A percentile compares a stretch with the other conserved stretches of the same genome.
Conservation (phyloP, 2,113 vertebrate species). For the Oostethus manadensis region DNA sequence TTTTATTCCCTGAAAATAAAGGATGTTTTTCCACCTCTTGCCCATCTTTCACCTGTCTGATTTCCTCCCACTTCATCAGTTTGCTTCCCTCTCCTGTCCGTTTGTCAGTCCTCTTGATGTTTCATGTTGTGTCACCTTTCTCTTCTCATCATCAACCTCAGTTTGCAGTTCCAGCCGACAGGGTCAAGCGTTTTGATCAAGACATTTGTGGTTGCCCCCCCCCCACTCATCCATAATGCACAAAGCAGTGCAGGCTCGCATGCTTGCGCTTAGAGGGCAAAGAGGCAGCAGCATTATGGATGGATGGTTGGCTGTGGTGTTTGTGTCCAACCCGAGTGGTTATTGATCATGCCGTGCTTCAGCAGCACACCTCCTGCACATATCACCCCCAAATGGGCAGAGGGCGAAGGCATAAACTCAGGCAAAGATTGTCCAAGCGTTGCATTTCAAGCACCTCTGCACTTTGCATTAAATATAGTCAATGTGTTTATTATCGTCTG, state of each 20-base stretch:
- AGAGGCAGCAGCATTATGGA: slow-evolving; percentile 47
- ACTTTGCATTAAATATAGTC: background rate
- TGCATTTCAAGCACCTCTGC: slow-evolving; percentile 5
- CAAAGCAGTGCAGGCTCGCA: slow-evolving; percentile 22
- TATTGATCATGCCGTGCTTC: slow-evolving; percentile 53
- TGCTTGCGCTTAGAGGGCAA: slow-evolving; percentile 42
- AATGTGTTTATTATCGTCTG: background rate
- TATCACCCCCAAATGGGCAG: background rate
- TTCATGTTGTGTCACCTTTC: slow-evolving; percentile 11
- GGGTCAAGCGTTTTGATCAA: slow-evolving; percentile 37
- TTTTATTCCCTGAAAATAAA: slow-evolving; percentile 51
- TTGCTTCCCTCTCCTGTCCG: slow-evolving; percentile 3
- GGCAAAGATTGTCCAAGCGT: background rate
- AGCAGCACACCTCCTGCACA: slow-evolving; percentile 16
- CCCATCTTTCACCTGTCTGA: slow-evolving; percentile 53
- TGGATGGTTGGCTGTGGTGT: slow-evolving; percentile 55
- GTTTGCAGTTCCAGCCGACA: background rate
- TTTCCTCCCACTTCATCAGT: slow-evolving; percentile 32
- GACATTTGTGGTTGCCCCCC: slow-evolving; percentile 18
- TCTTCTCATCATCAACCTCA: slow-evolving; percentile 17
- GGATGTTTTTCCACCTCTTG: slow-evolving; percentile 15
- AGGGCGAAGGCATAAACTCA: background rate
- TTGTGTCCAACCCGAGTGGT: slow-evolving; percentile 49
- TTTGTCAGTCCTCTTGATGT: slow-evolving; percentile 4
- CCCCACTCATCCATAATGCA: slow-evolving; percentile 40